Evolutionary conservation across 2,797 vertebrate species (phyloP).

Genomic region (Tadarida brasiliensis): DNA sequence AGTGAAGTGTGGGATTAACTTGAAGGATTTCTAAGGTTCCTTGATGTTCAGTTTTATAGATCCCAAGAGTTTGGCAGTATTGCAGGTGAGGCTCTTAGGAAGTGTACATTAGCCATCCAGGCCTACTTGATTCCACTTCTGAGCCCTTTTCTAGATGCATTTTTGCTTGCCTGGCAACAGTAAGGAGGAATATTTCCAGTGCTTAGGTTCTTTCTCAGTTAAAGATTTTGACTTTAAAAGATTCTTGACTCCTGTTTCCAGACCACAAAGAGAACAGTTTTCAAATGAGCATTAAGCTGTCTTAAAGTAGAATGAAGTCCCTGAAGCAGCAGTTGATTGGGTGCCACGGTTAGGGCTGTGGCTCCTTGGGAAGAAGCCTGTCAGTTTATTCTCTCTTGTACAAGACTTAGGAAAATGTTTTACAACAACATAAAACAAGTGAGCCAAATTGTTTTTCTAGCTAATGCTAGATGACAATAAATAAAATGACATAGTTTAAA

Average conservation of each 20-base stretch:
- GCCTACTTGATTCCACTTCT: not conserved
- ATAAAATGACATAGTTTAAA: not conserved
- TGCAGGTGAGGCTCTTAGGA: not conserved
- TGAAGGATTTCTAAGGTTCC: not conserved
- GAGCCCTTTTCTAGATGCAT: not conserved
- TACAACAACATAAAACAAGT: not conserved
- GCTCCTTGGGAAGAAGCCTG: not conserved
- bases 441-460: not conserved
- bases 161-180: constrained; percentile 37
- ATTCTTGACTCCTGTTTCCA: constrained; percentile 52
- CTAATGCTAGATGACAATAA: not conserved
- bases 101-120: not conserved
- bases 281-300: not conserved
- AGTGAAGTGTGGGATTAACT: not conserved
- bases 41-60: not conserved
- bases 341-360: not conserved
- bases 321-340: not conserved
- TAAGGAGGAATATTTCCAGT: not conserved
- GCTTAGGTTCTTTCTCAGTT: not conserved
- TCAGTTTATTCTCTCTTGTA: not conserved
- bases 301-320: constrained; percentile 8
- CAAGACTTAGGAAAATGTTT: not conserved
- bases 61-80: not conserved
- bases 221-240: constrained; percentile 34
- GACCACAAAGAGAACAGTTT: constrained; percentile 38